Conservation (phyloP, 1,140 invertebrate genomes). For the Homalodisca vitripennis region DNA sequence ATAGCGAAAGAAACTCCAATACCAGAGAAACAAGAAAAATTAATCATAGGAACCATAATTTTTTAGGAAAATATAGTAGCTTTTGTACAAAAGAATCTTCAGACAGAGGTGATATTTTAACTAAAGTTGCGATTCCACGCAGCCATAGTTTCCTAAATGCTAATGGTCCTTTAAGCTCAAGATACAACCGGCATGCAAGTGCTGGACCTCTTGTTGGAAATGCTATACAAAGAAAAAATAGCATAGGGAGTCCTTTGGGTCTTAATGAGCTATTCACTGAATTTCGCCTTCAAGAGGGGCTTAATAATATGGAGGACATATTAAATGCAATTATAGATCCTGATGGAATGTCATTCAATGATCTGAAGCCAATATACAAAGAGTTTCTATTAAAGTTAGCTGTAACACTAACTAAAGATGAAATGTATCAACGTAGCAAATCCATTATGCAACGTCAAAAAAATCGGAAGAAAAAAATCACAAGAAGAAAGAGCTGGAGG, state of each 20-base stretch:
- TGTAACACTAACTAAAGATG: constrained; percentile 83
- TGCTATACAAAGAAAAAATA: constrained; percentile 27
- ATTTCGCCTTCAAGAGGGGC: constrained; percentile 78
- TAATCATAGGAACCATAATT: background rate
- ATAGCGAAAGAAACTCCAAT: background rate
- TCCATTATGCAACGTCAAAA: constrained; percentile 83
- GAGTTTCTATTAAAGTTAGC: constrained; percentile 84
- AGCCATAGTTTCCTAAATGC: constrained; percentile 80
- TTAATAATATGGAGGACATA: constrained; percentile 85
- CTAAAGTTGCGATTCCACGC: constrained; percentile 78
- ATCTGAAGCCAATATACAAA: constrained; percentile 86
- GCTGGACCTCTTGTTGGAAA: constrained; percentile 7
- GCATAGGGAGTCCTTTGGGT: constrained; percentile 58
- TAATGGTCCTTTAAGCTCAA: constrained; percentile 49
- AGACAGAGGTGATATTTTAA: constrained; percentile 67
- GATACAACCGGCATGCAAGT: constrained; percentile 51
- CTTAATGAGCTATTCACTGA: constrained; percentile 82
- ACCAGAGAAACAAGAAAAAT: background rate
- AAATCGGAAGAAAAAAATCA: constrained; percentile 52
- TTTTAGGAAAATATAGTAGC: constrained; percentile 4
- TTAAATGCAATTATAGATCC: constrained; percentile 83
- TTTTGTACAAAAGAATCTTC: constrained; percentile 2
- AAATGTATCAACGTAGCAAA: constrained; percentile 84
- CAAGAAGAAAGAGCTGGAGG: constrained; percentile 14
- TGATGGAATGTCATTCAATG: constrained; percentile 90